A percentile compares a stretch with the other conserved stretches of the same genome.
Conservation (phyloP, 2,888 invertebrate species). For the Drosophila kambysellisi region DNA sequence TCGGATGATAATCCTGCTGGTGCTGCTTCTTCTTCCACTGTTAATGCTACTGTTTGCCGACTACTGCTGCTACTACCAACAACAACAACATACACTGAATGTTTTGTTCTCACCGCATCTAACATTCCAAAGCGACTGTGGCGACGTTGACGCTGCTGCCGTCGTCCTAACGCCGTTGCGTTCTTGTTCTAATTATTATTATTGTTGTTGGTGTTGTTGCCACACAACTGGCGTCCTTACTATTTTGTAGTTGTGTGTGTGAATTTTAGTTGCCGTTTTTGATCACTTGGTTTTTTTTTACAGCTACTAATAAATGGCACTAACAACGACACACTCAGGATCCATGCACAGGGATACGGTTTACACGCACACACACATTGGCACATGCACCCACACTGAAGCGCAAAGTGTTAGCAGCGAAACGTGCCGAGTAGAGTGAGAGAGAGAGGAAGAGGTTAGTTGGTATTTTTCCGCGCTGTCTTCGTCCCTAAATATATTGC, state of each 20-base stretch:
- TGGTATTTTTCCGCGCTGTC: constrained; percentile 75
- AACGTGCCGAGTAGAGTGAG: constrained; percentile 44
- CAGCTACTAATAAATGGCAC: constrained; percentile 53
- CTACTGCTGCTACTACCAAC: constrained; percentile 78
- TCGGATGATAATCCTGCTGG: constrained; percentile 73
- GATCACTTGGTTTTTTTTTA: constrained; percentile 35
- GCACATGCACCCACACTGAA: constrained; percentile 38
- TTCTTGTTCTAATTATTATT: constrained; percentile 6
- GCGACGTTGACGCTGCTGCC: constrained; percentile 49
- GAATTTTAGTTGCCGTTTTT: constrained; percentile 28
- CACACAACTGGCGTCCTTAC: constrained; percentile 31
- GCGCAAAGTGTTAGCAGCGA: constrained; percentile 52
- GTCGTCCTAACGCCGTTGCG: constrained; percentile 47
- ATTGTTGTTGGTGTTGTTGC: constrained; percentile 26
- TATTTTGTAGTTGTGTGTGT: neutral
- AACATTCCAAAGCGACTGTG: constrained; percentile 84
- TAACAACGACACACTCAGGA: constrained; percentile 45
- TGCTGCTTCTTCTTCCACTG: constrained; percentile 63
- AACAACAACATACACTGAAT: constrained; percentile 83
- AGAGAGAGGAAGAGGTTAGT: constrained; percentile 62
- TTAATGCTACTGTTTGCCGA: constrained; percentile 72
- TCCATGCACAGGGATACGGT: constrained; percentile 36
- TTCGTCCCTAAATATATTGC: constrained; percentile 70
- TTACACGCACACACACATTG: constrained; percentile 23
- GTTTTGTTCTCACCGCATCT: constrained; percentile 84